phyloP scores from a whole-genome alignment of 2,888 invertebrate species.

The Amphimallon solstitiale region DNA sequence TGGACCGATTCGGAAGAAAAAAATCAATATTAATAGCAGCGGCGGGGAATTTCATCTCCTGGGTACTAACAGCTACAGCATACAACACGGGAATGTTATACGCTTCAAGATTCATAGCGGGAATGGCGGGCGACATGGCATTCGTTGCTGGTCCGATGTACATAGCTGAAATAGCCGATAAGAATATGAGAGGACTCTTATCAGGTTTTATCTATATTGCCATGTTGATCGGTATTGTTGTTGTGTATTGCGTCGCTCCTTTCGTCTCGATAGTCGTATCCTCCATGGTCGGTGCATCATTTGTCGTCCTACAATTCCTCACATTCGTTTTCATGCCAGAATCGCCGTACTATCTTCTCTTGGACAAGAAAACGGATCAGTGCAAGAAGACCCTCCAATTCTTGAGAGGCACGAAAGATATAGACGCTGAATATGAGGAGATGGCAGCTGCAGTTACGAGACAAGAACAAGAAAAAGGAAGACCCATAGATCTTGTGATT shows the following conservation, averaged over 20 bases:
- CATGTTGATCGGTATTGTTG: constrained; percentile 60
- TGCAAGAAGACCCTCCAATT: constrained; percentile 55
- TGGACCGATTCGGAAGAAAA: constrained; percentile 59
- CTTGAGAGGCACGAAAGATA: constrained; percentile 49
- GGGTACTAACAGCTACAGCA: constrained; percentile 58
- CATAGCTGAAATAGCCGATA: constrained; percentile 61
- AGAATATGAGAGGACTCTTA: constrained; percentile 60
- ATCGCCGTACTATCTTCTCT: constrained; percentile 58
- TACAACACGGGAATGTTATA: constrained; percentile 55
- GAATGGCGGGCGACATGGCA: constrained; percentile 60
- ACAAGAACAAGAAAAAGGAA: constrained; percentile 56
- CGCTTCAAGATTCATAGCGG: constrained; percentile 58
- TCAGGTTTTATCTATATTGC: constrained; percentile 61
- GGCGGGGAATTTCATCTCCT: constrained; percentile 54
- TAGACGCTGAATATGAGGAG: constrained; percentile 56
- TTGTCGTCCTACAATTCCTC: constrained; percentile 53
- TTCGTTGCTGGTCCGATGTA: constrained; percentile 63
- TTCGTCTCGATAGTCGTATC: constrained; percentile 57
- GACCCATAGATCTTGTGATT: constrained; percentile 56
- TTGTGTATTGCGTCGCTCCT: constrained; percentile 59
- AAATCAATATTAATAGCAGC: constrained; percentile 57
- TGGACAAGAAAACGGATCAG: constrained; percentile 52
- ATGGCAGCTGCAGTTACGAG: constrained; percentile 56
- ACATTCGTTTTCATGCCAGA: constrained; percentile 61
- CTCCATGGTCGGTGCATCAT: constrained; percentile 54